A percentile compares a stretch with the other conserved stretches of the same genome.
These are phyloP conservation scores for Apodemia zela DNA, from an alignment of 2,888 invertebrate species.

Conservation along the genomic window DNA sequence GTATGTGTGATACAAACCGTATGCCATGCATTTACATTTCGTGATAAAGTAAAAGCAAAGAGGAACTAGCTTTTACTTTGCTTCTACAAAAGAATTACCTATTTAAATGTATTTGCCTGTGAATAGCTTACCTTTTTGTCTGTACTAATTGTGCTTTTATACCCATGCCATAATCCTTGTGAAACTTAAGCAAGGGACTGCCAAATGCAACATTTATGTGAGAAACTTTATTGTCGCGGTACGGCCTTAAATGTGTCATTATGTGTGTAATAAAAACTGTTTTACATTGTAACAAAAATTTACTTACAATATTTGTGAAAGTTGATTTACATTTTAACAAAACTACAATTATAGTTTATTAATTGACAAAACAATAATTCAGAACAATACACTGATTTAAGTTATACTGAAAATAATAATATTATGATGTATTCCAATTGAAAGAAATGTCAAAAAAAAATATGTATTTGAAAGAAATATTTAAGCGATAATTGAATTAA, in stretches of 20 bases:
- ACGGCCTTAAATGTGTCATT: slow-evolving; percentile 8
- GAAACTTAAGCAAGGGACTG: not conserved
- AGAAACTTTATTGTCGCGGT: slow-evolving; percentile 9
- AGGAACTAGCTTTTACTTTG: not conserved
- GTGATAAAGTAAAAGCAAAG: not conserved
- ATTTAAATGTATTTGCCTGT: slow-evolving; percentile 2
- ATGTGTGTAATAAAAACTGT: slow-evolving; percentile 12
- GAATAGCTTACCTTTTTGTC: not conserved
- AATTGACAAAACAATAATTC: too few relatives aligned
- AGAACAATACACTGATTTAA: too few relatives aligned
- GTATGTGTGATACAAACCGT: not conserved
- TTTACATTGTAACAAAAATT: not conserved
- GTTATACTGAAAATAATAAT: too few relatives aligned
- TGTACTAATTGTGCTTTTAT: slow-evolving; percentile 7
- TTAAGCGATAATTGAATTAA: too few relatives aligned
- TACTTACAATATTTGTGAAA: not conserved
- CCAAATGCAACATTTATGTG: slow-evolving; percentile 5
- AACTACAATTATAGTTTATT: too few relatives aligned
- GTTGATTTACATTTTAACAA: not conserved
- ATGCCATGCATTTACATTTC: not conserved
- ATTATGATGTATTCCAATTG: too few relatives aligned
- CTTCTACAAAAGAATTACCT: not conserved
- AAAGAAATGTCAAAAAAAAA: too few relatives aligned
- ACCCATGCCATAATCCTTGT: not conserved
- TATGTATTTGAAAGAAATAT: too few relatives aligned